Percentiles rank a stretch among this genome's conserved stretches.
phyloP scores from a whole-genome alignment of 2,113 vertebrate genomes.

The Scytalopus superciliaris region DNA sequence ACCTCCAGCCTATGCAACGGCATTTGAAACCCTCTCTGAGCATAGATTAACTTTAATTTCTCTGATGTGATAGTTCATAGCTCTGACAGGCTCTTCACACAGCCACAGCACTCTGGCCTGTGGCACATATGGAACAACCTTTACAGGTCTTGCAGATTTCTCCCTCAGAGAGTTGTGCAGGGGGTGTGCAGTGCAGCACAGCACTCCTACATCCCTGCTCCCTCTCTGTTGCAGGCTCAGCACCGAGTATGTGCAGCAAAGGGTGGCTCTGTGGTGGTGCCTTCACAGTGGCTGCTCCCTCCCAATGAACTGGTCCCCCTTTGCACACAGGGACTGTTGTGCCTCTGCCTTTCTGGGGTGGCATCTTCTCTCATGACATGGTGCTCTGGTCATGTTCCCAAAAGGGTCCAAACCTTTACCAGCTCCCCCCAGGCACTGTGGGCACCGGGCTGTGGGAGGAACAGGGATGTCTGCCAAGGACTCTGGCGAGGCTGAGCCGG shows the following conservation, averaged over 20 bases:
- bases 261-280: neutral
- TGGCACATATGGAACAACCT: accelerated
- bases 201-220: accelerated
- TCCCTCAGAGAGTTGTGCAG: accelerated
- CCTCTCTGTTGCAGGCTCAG: neutral
- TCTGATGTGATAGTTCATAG: neutral
- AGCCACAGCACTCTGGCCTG: neutral
- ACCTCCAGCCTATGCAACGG: neutral
- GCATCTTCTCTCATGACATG: neutral
- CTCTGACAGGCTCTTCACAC: neutral
- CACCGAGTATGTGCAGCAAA: neutral
- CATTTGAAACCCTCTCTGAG: neutral
- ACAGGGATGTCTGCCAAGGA: neutral
- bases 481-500: neutral
- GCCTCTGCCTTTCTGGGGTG: neutral
- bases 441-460: neutral
- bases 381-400: neutral
- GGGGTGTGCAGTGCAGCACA: neutral
- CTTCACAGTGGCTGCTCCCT: neutral
- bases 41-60: neutral
- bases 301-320: too few species aligned
- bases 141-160: neutral
- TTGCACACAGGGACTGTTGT: accelerated
- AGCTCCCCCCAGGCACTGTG: neutral
- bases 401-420: neutral